Evolutionary conservation across 53 echinoderm and acorn worm genomes (phyloP).

Genomic region (Holothuria scabra): DNA sequence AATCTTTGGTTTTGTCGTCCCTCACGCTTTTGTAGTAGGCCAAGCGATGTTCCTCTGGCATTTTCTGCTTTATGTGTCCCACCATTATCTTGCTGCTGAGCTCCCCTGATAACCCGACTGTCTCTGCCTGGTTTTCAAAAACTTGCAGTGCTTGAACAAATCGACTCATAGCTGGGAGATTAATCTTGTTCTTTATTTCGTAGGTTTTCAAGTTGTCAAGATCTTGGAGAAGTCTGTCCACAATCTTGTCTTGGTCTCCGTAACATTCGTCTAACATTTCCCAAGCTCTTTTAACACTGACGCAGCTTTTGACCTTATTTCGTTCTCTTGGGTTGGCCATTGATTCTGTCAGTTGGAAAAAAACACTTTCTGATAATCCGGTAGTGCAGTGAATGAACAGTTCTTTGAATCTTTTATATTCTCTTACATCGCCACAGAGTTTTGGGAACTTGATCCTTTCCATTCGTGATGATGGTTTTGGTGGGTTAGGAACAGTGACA

Average conservation of each 20-base stretch:
- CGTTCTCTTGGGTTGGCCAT: constrained; percentile 69
- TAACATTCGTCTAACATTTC: constrained; percentile 70
- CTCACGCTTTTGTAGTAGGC: constrained; percentile 80
- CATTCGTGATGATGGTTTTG: constrained; percentile 59
- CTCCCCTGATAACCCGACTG: constrained; percentile 81
- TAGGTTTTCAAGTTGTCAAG: too few species aligned
- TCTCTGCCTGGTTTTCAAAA: constrained; percentile 72
- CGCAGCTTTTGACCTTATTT: constrained; percentile 63
- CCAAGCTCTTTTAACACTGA: constrained; percentile 66
- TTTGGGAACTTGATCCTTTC: constrained; percentile 69
- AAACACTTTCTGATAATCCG: constrained; percentile 66
- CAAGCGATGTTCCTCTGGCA: too few species aligned
- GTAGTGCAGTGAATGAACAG: constrained; percentile 62
- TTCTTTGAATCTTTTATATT: constrained; percentile 64
- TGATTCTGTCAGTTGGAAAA: constrained; percentile 71
- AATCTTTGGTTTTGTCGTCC: constrained; percentile 62
- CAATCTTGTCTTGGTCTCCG: constrained; percentile 73
- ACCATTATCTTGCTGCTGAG: constrained; percentile 85
- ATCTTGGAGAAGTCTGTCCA: constrained; percentile 77
- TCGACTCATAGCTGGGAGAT: constrained; percentile 69
- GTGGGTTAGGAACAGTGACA: not conserved
- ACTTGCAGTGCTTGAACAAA: constrained; percentile 77
- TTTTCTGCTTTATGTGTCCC: constrained; percentile 76
- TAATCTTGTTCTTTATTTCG: constrained; percentile 65
- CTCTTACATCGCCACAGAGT: constrained; percentile 58